phyloP scores from a whole-genome alignment of 2,888 invertebrate species.

The Acrobeloides nanus region DNA sequence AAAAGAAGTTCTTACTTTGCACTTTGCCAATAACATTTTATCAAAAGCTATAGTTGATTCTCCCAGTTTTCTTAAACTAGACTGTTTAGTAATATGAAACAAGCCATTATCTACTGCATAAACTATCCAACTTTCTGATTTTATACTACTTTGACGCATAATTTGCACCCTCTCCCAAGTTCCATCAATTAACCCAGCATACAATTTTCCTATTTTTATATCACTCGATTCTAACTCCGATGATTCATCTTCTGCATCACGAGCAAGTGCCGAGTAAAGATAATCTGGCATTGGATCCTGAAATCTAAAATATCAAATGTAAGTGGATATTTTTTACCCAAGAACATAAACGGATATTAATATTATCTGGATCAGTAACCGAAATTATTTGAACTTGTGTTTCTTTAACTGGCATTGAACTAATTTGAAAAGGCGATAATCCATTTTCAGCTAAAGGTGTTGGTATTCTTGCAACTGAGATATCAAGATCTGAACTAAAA shows the following conservation, averaged over 20 bases:
- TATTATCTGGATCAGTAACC: conserved; percentile 29
- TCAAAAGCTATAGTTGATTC: conserved; percentile 24
- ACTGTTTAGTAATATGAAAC: conserved; percentile 20
- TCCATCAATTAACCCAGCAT: conserved; percentile 15
- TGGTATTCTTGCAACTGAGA: conserved; percentile 3
- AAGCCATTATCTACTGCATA: conserved; percentile 26
- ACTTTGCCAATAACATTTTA: conserved; percentile 29
- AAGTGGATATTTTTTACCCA: conserved; percentile 22
- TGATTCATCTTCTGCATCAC: conserved; percentile 9
- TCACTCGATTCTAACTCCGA: conserved; percentile 11
- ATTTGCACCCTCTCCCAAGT: conserved; percentile 27
- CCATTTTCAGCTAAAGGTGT: too few relatives aligned
- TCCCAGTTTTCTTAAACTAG: conserved; percentile 19
- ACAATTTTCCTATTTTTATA: conserved; percentile 7
- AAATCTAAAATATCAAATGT: background rate
- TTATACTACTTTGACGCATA: conserved; percentile 14
- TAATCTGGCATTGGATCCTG: conserved; percentile 31
- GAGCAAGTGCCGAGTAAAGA: conserved; percentile 23
- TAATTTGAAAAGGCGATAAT: conserved; percentile 17
- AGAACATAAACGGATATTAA: conserved; percentile 20
- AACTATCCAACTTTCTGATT: conserved; percentile 22
- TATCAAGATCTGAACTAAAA: too few relatives aligned
- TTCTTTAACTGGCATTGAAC: conserved; percentile 18
- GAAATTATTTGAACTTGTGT: conserved; percentile 18
- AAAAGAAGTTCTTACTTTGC: conserved; percentile 14